phyloP scores from a whole-genome alignment of 2,888 invertebrate genomes.

The Chaetogeoica ovagalla region DNA sequence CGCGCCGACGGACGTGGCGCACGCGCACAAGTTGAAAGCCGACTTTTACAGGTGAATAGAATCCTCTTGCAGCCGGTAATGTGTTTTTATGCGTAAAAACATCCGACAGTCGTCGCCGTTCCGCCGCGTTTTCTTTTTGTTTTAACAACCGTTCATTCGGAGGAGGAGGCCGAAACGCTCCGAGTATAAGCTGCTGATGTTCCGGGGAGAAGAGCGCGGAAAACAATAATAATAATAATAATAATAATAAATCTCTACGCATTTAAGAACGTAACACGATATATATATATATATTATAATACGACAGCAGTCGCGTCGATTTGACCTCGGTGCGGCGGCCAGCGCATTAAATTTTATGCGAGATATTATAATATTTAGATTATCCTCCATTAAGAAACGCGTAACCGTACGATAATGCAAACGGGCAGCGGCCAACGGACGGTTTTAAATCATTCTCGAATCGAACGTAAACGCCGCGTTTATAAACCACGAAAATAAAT shows the following conservation, averaged over 20 bases:
- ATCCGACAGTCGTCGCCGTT: too few species aligned
- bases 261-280: background rate
- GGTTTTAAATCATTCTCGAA: slow-evolving; percentile 1
- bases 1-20: background rate
- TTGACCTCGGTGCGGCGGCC: slow-evolving; percentile 12
- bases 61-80: too few species aligned
- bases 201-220: too few species aligned
- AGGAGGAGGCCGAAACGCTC: too few species aligned
- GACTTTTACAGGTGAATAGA: background rate
- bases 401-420: too few species aligned
- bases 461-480: background rate
- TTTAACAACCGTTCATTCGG: too few species aligned
- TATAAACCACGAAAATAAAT: slow-evolving; percentile 9
- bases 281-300: background rate
- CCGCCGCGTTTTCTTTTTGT: too few species aligned
- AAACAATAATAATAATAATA: too few species aligned
- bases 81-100: too few species aligned
- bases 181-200: too few species aligned
- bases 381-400: slow-evolving; percentile 12
- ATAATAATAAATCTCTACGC: too few species aligned
- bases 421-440: background rate
- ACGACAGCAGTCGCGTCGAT: background rate
- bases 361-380: background rate
- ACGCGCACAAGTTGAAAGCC: background rate
- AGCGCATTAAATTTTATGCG: background rate